phyloP scores from a whole-genome alignment of 2,797 vertebrate genomes.

The Rhyacichthys aspro region DNA sequence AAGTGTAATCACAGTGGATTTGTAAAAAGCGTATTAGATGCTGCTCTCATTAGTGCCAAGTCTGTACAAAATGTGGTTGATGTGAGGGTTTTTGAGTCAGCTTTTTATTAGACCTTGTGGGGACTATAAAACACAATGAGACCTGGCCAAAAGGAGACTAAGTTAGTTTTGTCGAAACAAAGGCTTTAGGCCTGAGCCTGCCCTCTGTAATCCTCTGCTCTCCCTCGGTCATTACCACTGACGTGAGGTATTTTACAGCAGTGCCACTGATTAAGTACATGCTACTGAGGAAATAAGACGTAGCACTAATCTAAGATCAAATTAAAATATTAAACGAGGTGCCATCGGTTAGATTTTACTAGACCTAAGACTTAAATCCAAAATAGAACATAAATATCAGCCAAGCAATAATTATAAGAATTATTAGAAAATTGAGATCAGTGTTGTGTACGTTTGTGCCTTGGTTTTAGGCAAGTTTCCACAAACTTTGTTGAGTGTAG shows the following conservation, averaged over 20 bases:
- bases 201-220: slow-evolving; percentile 35
- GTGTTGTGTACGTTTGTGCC: no score
- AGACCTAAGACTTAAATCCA: neutral
- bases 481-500: no score
- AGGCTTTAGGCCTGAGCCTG: slow-evolving; percentile 21
- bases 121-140: slow-evolving; percentile 39
- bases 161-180: slow-evolving; percentile 40
- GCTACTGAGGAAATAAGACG: slow-evolving; percentile 1
- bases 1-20: slow-evolving; percentile 15
- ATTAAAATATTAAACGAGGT: slow-evolving; percentile 16
- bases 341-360: slow-evolving; percentile 4
- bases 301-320: slow-evolving; percentile 6
- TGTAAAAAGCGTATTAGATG: slow-evolving; percentile 11
- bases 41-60: slow-evolving; percentile 28
- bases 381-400: neutral
- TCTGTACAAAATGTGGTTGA: slow-evolving; percentile 1
- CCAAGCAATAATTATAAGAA: no score
- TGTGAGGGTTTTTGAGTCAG: neutral
- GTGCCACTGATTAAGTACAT: slow-evolving; percentile 33
- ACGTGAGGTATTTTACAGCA: slow-evolving; percentile 16
- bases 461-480: no score
- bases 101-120: slow-evolving; percentile 17
- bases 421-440: no score
- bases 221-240: slow-evolving; percentile 31
- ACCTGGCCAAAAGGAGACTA: slow-evolving; percentile 35